These are phyloP conservation scores for Gastrophryne carolinensis DNA, from an alignment of 2,797 vertebrate species.

Conservation along the genomic window DNA sequence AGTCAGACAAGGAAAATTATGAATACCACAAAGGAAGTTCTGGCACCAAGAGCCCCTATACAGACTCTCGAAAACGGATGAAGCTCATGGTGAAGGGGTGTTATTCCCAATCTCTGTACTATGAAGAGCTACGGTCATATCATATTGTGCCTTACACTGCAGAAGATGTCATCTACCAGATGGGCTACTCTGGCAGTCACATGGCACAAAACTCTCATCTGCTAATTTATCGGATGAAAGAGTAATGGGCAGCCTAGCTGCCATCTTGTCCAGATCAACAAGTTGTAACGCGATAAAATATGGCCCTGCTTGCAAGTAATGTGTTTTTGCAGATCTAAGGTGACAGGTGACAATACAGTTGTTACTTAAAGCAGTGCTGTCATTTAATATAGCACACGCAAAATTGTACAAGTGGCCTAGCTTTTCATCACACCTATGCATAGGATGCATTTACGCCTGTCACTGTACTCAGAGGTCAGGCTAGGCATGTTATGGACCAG, in stretches of 20 bases:
- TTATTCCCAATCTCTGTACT: conserved; percentile 80
- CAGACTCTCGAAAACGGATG: conserved; percentile 82
- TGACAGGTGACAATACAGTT: conserved; percentile 42
- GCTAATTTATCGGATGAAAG: conserved; percentile 89
- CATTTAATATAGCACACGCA: background rate
- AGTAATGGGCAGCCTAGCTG: conserved; percentile 67
- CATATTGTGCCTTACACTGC: conserved; percentile 84
- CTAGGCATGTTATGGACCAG: conserved; percentile 7
- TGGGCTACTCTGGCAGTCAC: conserved; percentile 77
- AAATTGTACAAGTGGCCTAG: conserved; percentile 20
- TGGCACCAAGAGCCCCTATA: conserved; percentile 71
- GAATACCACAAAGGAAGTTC: conserved; percentile 73
- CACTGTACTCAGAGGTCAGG: background rate
- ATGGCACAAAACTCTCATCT: conserved; percentile 80
- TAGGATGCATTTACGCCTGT: background rate
- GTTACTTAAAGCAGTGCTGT: background rate
- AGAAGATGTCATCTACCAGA: conserved; percentile 77
- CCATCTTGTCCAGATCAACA: background rate
- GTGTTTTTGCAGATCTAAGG: conserved; percentile 56
- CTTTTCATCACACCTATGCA: conserved; percentile 9
- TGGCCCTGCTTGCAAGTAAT: conserved; percentile 57
- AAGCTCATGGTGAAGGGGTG: conserved; percentile 90
- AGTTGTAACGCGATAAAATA: conserved; percentile 49
- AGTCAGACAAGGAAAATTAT: conserved; percentile 86
- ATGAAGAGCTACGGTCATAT: conserved; percentile 85